Conservation (phyloP, 2,113 vertebrate species). For the Channa argus region DNA sequence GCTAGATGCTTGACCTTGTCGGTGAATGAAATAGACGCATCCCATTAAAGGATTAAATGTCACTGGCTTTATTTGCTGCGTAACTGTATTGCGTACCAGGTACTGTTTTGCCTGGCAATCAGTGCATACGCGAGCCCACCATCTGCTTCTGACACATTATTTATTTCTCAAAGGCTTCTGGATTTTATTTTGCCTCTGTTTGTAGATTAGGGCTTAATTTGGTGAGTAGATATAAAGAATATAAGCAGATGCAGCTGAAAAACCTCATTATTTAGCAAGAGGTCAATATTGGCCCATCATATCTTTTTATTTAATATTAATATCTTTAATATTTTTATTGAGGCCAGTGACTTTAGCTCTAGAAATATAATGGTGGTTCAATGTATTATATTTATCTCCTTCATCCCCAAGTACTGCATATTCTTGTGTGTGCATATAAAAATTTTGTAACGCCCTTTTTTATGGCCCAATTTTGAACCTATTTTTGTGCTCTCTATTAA, state of each 20-base stretch:
- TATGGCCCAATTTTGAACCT: not conserved
- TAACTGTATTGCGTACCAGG: conserved; percentile 67
- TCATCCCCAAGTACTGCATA: not conserved
- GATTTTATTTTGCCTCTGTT: not conserved
- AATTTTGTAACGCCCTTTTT: not conserved
- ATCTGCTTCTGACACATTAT: conserved; percentile 39
- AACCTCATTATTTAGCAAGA: too few relatives aligned
- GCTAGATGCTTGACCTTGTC: conserved; percentile 58
- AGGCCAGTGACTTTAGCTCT: conserved; percentile 14
- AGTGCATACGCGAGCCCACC: conserved; percentile 34
- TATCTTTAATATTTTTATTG: conserved; percentile 42
- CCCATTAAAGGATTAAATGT: conserved; percentile 77
- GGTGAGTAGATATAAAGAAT: not conserved
- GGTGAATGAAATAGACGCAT: conserved; percentile 67
- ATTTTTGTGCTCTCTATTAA: not conserved
- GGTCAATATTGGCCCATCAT: conserved; percentile 7
- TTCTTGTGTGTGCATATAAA: not conserved
- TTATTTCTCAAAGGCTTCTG: conserved; percentile 18
- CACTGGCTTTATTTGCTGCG: conserved; percentile 68
- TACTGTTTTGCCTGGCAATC: conserved; percentile 29
- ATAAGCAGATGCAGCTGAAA: not conserved
- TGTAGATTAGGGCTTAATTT: not conserved
- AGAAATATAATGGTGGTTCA: conserved; percentile 20
- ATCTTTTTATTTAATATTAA: conserved; percentile 31
- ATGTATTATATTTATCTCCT: conserved; percentile 7